Base-by-base conservation (phyloP, 2,113 vertebrate genomes). In the Amphilophus citrinellus region DNA sequence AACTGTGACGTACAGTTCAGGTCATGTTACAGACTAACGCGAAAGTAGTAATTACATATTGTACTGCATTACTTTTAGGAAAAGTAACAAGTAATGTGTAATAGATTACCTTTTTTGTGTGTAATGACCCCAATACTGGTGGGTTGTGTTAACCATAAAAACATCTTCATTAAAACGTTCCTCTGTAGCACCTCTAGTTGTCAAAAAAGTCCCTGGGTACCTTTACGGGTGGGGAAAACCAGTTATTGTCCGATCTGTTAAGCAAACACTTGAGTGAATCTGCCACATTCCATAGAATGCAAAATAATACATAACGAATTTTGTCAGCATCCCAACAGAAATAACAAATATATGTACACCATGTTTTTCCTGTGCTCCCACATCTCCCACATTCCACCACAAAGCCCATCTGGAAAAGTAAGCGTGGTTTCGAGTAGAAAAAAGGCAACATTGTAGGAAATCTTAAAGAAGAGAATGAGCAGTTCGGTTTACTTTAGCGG, bases 401-500 rank as follows among this genome's bases (percentile, higher is more conserved):
- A 58, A 63, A 39, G 20, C 42, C 30, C 24, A 20, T 18, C 61
- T 47, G 30, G 22, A 22, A 88, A 63, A 58, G 13, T 6, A 47
- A 53, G 17, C 20, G 32, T 66, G 15, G 24, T 71, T 24, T 76
- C 39, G 78, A 80, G 63, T 75, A 86, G 80, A 87, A 89, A 90
- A 80, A 93, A 92, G 84, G 92, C 92, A 91, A 89, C 60, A 65
- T 65, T 32, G 50, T 80, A 17, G 2, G 20, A 30, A 80, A 80
- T 24, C 42, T 20, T 3, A 82, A 58, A 63, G 14, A 57, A 17
- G 8, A 61, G 11, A 17, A 58, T 47, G 3, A 44, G 32, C 17
- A 42, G 6, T 37, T 35, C 27, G 10, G 56, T 58, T 85, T 6
- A 66, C 14, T 58, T 53, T 53, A 20, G 61, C 5, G 10, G 58